A percentile compares a stretch with the other conserved stretches of the same genome.
phyloP scores from a whole-genome alignment of 2,797 vertebrate genomes.

The Chrosomus eos region DNA sequence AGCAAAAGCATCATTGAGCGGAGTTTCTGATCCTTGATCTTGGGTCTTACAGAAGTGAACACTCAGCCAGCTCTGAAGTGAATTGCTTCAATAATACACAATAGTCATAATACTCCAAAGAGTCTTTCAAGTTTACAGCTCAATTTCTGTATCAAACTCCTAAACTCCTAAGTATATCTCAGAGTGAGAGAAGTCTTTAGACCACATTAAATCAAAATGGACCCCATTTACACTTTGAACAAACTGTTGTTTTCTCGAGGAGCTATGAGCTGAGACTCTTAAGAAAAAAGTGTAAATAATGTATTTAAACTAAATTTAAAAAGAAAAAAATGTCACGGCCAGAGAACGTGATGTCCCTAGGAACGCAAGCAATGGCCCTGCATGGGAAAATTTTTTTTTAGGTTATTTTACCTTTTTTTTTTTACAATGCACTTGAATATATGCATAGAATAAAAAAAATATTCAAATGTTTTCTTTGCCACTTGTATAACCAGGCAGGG shows the following conservation, averaged over 20 bases:
- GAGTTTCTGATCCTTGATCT: slow-evolving; percentile 38
- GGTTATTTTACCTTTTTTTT: not conserved
- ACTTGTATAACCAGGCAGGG: too few relatives aligned
- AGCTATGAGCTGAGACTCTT: not conserved
- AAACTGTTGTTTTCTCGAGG: not conserved
- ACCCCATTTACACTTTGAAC: not conserved
- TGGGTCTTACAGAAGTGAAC: not conserved
- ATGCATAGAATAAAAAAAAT: too few relatives aligned
- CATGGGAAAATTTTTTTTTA: not conserved
- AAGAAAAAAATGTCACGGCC: not conserved
- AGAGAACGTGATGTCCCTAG: too few relatives aligned
- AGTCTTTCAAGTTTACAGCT: slow-evolving; percentile 23
- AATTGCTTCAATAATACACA: slow-evolving; percentile 9
- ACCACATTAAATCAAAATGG: not conserved
- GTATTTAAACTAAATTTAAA: not conserved
- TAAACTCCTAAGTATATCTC: not conserved
- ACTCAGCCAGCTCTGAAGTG: slow-evolving; percentile 18
- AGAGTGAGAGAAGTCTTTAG: not conserved
- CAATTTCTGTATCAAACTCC: not conserved
- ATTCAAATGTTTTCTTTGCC: too few relatives aligned
- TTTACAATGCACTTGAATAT: not conserved
- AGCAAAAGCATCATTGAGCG: not conserved
- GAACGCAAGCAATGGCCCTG: too few relatives aligned
- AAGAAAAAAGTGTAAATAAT: not conserved
- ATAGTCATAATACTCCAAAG: not conserved